Evolutionary conservation across 2,113 vertebrate genomes (phyloP).

Genomic region (Naja naja): DNA sequence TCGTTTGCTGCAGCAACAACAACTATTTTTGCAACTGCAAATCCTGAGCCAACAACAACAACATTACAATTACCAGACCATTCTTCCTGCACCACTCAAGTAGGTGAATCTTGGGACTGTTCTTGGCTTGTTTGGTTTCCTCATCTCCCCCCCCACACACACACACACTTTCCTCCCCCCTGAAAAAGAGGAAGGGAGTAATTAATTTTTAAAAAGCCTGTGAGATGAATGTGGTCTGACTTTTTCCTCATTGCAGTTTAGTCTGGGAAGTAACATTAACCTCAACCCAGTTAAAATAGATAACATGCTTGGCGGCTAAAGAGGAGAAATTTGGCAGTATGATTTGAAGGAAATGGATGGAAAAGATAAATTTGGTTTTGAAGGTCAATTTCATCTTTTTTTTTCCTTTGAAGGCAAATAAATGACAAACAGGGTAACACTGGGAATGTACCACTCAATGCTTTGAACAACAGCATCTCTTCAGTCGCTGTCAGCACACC

Average conservation of each 20-base stretch:
- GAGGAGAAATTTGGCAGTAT: background rate
- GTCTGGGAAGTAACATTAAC: background rate
- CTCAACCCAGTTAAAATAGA: background rate
- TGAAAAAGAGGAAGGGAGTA: too few relatives aligned
- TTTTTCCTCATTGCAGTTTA: background rate
- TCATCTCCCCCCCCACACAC: background rate
- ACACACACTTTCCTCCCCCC: too few relatives aligned
- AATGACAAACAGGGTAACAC: constrained; percentile 80
- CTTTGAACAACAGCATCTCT: constrained; percentile 67
- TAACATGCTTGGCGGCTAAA: background rate
- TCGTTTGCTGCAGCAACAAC: constrained; percentile 94
- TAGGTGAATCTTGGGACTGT: constrained; percentile 66
- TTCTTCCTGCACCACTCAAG: constrained; percentile 81
- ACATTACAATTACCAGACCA: constrained; percentile 89
- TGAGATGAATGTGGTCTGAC: background rate
- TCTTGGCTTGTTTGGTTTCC: background rate
- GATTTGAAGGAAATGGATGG: background rate
- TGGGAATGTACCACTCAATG: constrained; percentile 56
- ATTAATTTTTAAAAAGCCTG: too few relatives aligned
- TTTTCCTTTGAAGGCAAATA: constrained; percentile 72
- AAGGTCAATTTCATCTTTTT: constrained; percentile 6
- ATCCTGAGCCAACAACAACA: constrained; percentile 91
- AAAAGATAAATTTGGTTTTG: background rate
- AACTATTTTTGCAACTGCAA: constrained; percentile 92
- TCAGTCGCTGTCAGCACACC: constrained; percentile 68